Percentiles rank a stretch among this genome's conserved stretches.
Conservation (phyloP, 2,113 vertebrate species). For the Cavia porcellus region DNA sequence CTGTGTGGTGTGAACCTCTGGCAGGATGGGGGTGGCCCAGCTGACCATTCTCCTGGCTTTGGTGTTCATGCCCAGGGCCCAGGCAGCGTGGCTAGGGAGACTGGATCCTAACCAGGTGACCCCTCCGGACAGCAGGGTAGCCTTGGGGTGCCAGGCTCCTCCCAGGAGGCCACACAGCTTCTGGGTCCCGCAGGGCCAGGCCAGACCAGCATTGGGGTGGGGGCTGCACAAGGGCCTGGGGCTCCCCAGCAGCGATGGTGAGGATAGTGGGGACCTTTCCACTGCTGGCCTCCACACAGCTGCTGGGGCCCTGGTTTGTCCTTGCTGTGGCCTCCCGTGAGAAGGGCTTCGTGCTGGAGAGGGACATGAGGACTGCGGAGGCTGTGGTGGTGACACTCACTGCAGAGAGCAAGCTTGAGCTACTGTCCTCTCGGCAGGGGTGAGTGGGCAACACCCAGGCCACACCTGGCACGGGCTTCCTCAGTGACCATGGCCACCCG, state of each 20-base stretch:
- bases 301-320: constrained; percentile 74
- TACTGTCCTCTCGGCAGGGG: constrained; percentile 52
- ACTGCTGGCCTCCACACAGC: neutral
- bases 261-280: too few relatives aligned
- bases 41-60: neutral
- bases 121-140: fast-evolving
- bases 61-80: fast-evolving
- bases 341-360: constrained; percentile 21
- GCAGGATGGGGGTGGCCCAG: neutral
- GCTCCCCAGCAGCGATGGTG: neutral
- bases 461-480: neutral
- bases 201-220: fast-evolving
- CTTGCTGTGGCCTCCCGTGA: constrained; percentile 65
- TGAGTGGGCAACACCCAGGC: neutral
- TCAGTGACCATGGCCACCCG: fast-evolving
- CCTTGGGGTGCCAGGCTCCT: neutral
- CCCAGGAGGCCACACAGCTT: neutral
- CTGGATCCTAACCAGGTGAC: constrained; percentile 66
- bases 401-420: neutral
- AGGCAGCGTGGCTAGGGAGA: constrained; percentile 41
- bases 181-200: neutral
- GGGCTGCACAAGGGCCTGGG: neutral
- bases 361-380: neutral
- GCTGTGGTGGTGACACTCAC: constrained; percentile 52
- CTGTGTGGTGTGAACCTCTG: fast-evolving